phyloP scores from a whole-genome alignment of 2,113 vertebrate species.

The Fulica atra region DNA sequence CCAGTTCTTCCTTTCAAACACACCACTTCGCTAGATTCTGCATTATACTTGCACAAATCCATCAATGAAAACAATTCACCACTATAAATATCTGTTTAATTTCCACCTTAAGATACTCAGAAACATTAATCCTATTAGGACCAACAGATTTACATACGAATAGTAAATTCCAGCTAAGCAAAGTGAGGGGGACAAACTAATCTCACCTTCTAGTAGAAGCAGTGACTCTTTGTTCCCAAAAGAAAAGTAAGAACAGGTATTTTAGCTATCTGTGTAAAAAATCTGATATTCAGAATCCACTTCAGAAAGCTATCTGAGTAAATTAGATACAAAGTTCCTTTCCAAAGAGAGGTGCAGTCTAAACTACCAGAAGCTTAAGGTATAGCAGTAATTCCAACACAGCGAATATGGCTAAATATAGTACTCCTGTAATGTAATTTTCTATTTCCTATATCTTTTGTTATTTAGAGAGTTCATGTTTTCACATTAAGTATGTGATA shows the following conservation, averaged over 20 bases:
- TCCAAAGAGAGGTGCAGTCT: background rate
- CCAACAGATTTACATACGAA: background rate
- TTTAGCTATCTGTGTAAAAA: background rate
- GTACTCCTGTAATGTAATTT: background rate
- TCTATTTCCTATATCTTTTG: background rate
- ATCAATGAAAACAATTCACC: background rate
- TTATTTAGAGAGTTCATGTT: background rate
- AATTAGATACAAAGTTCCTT: background rate
- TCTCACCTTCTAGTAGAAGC: background rate
- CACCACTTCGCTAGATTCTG: background rate
- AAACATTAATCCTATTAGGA: background rate
- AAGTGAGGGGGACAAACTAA: background rate
- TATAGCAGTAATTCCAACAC: background rate
- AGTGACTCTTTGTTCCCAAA: background rate
- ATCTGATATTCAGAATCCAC: background rate
- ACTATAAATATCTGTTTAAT: background rate
- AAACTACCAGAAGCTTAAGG: background rate
- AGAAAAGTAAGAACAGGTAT: background rate
- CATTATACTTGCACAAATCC: background rate
- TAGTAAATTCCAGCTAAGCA: background rate
- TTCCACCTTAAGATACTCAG: background rate
- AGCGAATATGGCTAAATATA: background rate
- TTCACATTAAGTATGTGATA: background rate
- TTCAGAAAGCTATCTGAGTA: background rate
- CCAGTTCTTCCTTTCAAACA: background rate